A percentile compares a stretch with the other conserved stretches of the same genome.
Evolutionary conservation across 2,113 vertebrate genomes (phyloP).

Genomic region (Pteropus alecto): DNA sequence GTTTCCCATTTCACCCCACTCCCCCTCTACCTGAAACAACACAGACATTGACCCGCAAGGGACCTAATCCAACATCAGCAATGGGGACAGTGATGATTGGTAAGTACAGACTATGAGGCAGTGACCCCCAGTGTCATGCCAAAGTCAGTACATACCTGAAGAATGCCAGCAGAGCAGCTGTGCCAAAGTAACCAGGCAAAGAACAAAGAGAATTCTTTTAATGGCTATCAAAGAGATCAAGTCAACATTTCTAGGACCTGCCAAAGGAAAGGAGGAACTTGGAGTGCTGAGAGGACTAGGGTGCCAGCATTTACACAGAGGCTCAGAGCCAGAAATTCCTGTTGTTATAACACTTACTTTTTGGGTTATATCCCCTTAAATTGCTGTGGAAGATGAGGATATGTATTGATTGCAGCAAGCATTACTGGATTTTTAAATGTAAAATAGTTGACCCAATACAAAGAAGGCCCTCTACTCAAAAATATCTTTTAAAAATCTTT

Average conservation of each 20-base stretch:
- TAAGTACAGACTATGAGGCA: neutral
- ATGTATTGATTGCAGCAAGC: neutral
- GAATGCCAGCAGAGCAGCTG: neutral
- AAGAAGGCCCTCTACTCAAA: neutral
- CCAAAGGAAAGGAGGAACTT: neutral
- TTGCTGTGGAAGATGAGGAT: neutral
- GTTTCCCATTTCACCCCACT: neutral
- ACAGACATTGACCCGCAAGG: neutral
- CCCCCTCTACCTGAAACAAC: neutral
- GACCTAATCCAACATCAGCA: neutral
- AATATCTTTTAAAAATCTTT: neutral
- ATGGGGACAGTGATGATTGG: neutral
- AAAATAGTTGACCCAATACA: neutral
- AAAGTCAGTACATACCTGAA: neutral
- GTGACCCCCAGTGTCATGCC: neutral
- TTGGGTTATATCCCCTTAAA: neutral
- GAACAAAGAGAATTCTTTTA: neutral
- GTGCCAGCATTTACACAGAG: neutral
- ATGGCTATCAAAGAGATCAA: neutral
- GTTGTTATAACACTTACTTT: neutral
- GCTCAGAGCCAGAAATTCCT: neutral
- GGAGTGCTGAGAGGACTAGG: neutral
- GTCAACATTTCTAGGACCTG: neutral
- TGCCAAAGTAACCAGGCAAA: neutral
- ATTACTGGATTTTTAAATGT: neutral